Evolutionary conservation across 2,888 invertebrate genomes (phyloP).

Genomic region (Urechis unicinctus): DNA sequence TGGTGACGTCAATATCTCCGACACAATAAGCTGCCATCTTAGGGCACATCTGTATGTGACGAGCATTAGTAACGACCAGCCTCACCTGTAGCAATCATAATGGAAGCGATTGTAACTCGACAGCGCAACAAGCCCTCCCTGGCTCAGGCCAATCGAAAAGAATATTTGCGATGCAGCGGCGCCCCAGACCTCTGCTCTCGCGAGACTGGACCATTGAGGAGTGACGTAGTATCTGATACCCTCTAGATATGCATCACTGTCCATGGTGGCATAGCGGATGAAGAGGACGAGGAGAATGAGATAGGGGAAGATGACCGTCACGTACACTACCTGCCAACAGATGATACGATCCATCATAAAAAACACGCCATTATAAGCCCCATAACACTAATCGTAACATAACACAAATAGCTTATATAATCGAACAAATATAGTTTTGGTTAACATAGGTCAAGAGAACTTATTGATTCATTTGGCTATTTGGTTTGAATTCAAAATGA

Average conservation of each 20-base stretch:
- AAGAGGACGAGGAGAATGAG: conserved; percentile 33
- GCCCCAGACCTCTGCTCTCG: conserved; percentile 14
- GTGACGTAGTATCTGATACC: conserved; percentile 30
- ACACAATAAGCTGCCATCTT: too few relatives aligned
- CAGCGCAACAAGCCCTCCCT: conserved; percentile 17
- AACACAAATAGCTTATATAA: too few relatives aligned
- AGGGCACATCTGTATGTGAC: too few relatives aligned
- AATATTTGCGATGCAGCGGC: conserved; percentile 18
- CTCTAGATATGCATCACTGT: conserved; percentile 27
- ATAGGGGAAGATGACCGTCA: conserved; percentile 35
- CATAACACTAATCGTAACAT: too few relatives aligned
- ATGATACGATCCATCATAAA: background rate
- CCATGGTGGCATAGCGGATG: conserved; percentile 33
- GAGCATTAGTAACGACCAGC: background rate
- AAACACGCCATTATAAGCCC: background rate
- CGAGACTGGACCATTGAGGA: conserved; percentile 11
- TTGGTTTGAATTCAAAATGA: too few relatives aligned
- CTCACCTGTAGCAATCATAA: conserved; percentile 24
- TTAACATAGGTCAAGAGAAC: too few relatives aligned
- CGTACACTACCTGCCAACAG: conserved; percentile 33
- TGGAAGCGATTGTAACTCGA: conserved; percentile 17
- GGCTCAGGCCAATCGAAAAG: conserved; percentile 17
- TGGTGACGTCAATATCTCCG: too few relatives aligned
- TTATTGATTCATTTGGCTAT: too few relatives aligned
- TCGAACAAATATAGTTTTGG: too few relatives aligned